Evolutionary conservation across 1,140 invertebrate species (phyloP).

Genomic region (Coenobita brevimanus): DNA sequence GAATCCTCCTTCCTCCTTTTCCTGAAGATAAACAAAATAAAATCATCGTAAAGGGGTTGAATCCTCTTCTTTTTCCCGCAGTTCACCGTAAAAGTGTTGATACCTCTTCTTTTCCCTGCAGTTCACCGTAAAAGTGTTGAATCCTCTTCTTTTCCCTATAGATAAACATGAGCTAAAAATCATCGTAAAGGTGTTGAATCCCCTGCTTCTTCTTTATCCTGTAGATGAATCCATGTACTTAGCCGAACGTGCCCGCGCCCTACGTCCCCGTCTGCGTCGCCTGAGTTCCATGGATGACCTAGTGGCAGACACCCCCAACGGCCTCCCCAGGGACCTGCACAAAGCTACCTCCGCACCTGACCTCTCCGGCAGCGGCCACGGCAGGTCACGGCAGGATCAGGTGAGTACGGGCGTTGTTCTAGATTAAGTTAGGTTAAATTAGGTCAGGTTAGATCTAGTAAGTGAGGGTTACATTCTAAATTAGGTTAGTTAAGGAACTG

Average conservation of each 20-base stretch:
- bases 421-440: background rate
- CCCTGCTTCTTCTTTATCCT: too few species aligned
- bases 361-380: conserved; percentile 39
- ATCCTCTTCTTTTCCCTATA: too few species aligned
- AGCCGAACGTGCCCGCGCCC: conserved; percentile 56
- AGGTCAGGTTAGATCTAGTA: background rate
- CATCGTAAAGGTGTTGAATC: too few species aligned
- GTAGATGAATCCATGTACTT: conserved; percentile 56
- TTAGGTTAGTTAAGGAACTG: background rate
- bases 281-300: conserved; percentile 66
- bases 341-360: conserved; percentile 62
- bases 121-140: too few species aligned
- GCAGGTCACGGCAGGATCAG: background rate
- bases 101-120: too few species aligned
- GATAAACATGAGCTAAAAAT: too few species aligned
- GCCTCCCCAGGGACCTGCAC: conserved; percentile 34
- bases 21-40: too few species aligned
- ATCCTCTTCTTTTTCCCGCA: too few species aligned
- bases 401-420: background rate
- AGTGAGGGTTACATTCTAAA: background rate
- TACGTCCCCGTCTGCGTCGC: conserved; percentile 58
- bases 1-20: too few species aligned
- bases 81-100: too few species aligned
- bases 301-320: background rate
- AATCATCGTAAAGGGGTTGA: too few species aligned